A percentile compares a stretch with the other conserved stretches of the same genome.
phyloP scores from a whole-genome alignment of 2,888 invertebrate genomes.

The Tetragnatha montana region DNA sequence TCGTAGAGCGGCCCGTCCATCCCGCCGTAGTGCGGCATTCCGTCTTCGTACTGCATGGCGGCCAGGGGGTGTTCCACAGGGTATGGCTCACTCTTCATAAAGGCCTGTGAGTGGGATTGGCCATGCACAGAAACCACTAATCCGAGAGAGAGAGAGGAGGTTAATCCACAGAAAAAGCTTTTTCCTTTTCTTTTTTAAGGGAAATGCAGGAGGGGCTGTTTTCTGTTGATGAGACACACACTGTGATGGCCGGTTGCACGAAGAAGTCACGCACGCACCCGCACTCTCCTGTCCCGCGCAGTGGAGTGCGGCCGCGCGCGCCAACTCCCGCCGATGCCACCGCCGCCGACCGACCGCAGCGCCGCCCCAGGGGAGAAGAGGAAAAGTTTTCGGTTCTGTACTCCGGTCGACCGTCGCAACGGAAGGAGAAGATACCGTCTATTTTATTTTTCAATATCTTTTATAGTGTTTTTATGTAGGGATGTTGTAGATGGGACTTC shows the following conservation, averaged over 20 bases:
- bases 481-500: no score
- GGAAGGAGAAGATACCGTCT: not conserved
- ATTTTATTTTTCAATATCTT: no score
- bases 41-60: constrained; percentile 89
- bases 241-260: not conserved
- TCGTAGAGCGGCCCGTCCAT: constrained; percentile 88
- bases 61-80: constrained; percentile 64
- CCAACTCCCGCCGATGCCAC: not conserved
- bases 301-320: constrained; percentile 59
- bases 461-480: no score
- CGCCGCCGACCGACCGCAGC: constrained; percentile 51
- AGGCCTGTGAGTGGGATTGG: constrained; percentile 42
- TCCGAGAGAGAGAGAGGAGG: not conserved
- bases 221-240: not conserved
- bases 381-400: constrained; percentile 3
- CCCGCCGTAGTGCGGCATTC: constrained; percentile 87
- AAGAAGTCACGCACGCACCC: constrained; percentile 54
- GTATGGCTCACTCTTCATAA: constrained; percentile 71
- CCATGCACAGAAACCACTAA: constrained; percentile 57
- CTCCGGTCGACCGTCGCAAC: not conserved
- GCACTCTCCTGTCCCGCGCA: constrained; percentile 63
- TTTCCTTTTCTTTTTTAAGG: not conserved
- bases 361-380: constrained; percentile 55
- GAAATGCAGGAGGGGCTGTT: not conserved
- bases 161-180: not conserved